Evolutionary conservation across 2,797 vertebrate species (phyloP), one percentile per base, ranked within the genome.

Genomic region (Catamblyrhynchus diadema): DNA sequence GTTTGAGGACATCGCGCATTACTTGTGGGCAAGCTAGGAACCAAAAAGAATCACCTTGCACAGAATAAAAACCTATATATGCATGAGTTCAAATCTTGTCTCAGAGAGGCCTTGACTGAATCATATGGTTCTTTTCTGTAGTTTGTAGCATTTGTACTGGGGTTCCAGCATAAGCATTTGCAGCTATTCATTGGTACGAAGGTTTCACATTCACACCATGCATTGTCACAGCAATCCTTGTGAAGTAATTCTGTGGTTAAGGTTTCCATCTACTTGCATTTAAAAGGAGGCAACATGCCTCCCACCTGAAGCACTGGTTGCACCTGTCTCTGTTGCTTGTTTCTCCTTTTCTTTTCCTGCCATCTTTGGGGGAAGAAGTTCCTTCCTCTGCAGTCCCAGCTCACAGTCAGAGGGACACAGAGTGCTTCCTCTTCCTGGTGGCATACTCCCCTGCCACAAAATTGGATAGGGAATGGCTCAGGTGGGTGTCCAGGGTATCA

Each of bases 391-490:
- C 73, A 32, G 64, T 56, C 79, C 48, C 10, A 12, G 35, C 35
- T 74, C 7, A 6, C 33, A 61, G 44, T 97, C 78, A 98, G 81
- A 98, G 90, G 48, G 97, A 98, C n/a, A 97, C 86, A 37, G 98
- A 98, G n/a, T 81, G 92, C 56, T 93, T 97, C 80, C 97, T 97
- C 64, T 75, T 97, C 89, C 97, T 97, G 16, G 94, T 2, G 4
- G 75, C 80, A 56, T 96, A 86, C 11, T 98, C 97, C 10, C 86
- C 75, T 0, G 28, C 67, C 32, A 88, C 44, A 54, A 97, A 92
- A 80, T 91, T 96, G 72, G 97, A 96, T 59, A 98, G 77, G 56
- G 94, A 97, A 57, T 97, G 96, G 61, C 95, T 96, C 70, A 98
- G 89, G 53, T 79, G 95, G 65, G 84, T 97, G 35, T 98, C 97